Evolutionary conservation across 2,888 invertebrate species (phyloP), one percentile per base, ranked within the genome.

Genomic region (Erynnis tages): DNA sequence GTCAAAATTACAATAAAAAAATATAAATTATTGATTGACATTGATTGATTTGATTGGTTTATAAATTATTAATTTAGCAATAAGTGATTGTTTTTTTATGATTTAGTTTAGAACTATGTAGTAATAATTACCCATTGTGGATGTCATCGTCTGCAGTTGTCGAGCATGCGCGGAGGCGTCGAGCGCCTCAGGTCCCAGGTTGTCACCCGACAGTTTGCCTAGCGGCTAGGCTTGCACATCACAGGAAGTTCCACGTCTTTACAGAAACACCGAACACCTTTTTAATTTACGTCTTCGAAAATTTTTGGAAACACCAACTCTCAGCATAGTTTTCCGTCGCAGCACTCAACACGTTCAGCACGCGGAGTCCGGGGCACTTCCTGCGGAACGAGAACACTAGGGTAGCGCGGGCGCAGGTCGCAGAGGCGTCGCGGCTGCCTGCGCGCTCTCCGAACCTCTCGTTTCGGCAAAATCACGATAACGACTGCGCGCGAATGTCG

Each of bases 391-490:
- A 73, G 65, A 67, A 68, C 71, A 69, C 63, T 63, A 64, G 65
- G 72, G 66, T 67, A 66, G 74, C 70, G 71, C 73, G 70, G 67
- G 70, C 71, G 73, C 66, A 60, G 64, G 56, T 69, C 63, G 67
- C 69, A 67, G 67, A 62, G 60, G 57, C 56, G 63, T 69, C 64
- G 73, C 71, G 64, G 67, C 60, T 60, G 71, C 65, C 66, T 69
- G 75, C 76, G 82, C 80, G 76, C 76, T 72, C 71, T 67, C 69
- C 73, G 77, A 85, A 83, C 89, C 85, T 86, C 88, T 86, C 75
- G 86, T 80, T 89, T 89, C 89, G 88, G 87, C 89, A 85, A 84
- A 89, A 85, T 85, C 88, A 85, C 89, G 88, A 89, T 89, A 89
- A 89, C 86, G 85, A 89, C 89, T 89, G 89, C 84, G 86, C 88